phyloP scores from a whole-genome alignment of 2,797 vertebrate species.

The Sebastes hubbsi region DNA sequence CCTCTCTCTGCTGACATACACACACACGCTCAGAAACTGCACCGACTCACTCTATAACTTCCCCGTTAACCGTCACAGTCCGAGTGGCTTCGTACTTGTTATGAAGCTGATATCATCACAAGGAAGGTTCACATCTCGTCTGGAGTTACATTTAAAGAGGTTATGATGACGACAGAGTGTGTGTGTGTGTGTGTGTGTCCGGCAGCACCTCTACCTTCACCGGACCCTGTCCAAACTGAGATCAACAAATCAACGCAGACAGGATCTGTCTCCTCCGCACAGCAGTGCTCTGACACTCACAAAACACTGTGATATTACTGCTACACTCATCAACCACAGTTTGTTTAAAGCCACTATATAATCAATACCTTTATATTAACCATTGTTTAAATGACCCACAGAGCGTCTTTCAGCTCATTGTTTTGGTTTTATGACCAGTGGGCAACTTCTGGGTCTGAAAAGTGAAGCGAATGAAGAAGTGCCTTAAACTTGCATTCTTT shows the following conservation, averaged over 20 bases:
- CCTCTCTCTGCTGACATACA: slow-evolving; percentile 23
- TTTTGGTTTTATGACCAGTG: not conserved
- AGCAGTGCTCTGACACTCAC: slow-evolving; percentile 46
- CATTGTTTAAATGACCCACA: not conserved
- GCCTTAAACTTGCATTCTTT: no score
- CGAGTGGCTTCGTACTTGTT: not conserved
- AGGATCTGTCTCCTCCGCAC: slow-evolving; percentile 57
- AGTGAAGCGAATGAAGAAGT: no score
- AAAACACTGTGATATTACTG: slow-evolving; percentile 21
- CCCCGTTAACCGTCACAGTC: slow-evolving; percentile 7
- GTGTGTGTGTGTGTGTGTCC: slow-evolving; percentile 15
- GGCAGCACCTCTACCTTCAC: slow-evolving; percentile 57
- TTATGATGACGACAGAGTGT: slow-evolving; percentile 23
- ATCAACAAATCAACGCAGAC: slow-evolving; percentile 55
- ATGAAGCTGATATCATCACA: slow-evolving; percentile 12
- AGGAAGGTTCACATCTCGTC: slow-evolving; percentile 21
- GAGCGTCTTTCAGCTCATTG: not conserved
- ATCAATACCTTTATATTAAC: not conserved
- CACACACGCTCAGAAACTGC: not conserved
- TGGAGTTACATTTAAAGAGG: slow-evolving; percentile 43
- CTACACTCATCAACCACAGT: not conserved
- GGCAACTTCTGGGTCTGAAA: no score
- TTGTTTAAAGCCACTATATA: not conserved
- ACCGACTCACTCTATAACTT: not conserved
- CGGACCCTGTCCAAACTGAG: slow-evolving; percentile 55